Percentiles rank a stretch among this genome's conserved stretches.
phyloP scores from a whole-genome alignment of 2,113 vertebrate genomes.

The Ondatra zibethicus region DNA sequence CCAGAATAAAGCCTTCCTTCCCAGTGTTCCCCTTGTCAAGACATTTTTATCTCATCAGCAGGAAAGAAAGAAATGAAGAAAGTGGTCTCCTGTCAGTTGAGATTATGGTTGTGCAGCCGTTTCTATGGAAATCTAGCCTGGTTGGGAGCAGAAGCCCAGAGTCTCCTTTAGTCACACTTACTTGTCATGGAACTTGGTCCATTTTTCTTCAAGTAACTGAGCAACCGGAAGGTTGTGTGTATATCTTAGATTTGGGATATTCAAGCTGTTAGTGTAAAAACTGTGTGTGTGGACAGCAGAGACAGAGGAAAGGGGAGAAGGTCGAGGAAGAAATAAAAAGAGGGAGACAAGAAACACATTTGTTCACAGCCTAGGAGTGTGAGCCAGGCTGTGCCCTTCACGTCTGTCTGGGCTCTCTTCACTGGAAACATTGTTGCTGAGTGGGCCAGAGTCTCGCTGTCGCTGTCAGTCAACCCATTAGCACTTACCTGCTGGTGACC shows the following conservation, averaged over 20 bases:
- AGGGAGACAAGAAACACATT: neutral
- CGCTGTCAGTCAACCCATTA: neutral
- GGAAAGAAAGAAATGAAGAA: neutral
- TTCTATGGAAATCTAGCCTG: neutral
- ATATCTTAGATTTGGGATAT: neutral
- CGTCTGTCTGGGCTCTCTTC: neutral
- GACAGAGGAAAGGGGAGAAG: neutral
- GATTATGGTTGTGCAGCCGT: neutral
- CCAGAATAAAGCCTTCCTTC: neutral
- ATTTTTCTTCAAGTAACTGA: neutral
- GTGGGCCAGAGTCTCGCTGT: neutral
- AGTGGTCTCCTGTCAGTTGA: neutral
- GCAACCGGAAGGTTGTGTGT: neutral
- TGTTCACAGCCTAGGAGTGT: neutral
- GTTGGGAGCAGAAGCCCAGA: neutral
- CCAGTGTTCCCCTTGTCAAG: neutral
- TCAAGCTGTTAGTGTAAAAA: neutral
- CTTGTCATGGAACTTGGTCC: neutral
- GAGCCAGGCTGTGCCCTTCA: neutral
- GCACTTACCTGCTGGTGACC: neutral
- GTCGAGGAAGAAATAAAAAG: neutral
- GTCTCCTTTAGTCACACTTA: neutral
- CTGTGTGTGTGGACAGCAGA: neutral
- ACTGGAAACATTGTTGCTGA: neutral
- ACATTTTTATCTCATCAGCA: neutral